Conservation (phyloP, 1,140 invertebrate species). For the Macrotrachela quadricornifera region DNA sequence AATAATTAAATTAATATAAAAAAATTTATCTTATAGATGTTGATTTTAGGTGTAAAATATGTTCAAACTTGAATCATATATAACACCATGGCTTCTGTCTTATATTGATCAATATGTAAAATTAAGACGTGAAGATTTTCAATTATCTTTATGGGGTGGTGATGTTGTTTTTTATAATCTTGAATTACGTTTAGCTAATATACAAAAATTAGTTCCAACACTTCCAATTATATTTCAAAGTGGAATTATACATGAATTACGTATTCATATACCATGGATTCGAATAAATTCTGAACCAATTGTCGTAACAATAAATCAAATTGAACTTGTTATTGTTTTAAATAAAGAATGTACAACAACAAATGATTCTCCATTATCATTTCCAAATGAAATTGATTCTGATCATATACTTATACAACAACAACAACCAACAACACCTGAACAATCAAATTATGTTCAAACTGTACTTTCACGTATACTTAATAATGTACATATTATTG, state of each 20-base stretch:
- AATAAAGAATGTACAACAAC: conserved; percentile 16
- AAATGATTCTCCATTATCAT: no score
- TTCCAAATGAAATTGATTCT: conserved; percentile 6
- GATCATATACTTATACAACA: conserved; percentile 10
- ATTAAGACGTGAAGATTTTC: conserved; percentile 62
- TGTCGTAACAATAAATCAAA: conserved; percentile 76
- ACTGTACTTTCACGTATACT: conserved; percentile 64
- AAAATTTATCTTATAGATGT: no score
- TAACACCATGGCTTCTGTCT: conserved; percentile 70
- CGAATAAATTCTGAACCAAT: conserved; percentile 85
- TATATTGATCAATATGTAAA: conserved; percentile 89
- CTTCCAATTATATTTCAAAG: conserved; percentile 72
- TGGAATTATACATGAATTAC: conserved; percentile 74
- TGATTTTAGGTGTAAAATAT: conserved; percentile 15
- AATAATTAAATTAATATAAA: no score
- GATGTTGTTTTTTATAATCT: conserved; percentile 76
- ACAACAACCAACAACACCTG: conserved; percentile 13
- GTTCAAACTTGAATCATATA: conserved; percentile 45
- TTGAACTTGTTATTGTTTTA: conserved; percentile 39
- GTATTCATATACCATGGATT: conserved; percentile 83
- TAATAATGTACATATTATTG: conserved; percentile 65
- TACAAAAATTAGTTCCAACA: conserved; percentile 59
- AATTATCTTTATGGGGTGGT: conserved; percentile 83
- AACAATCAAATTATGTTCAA: conserved; percentile 44
- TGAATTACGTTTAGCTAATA: conserved; percentile 65